Base-by-base conservation (phyloP, 2,797 vertebrate genomes). In the Clarias platycephalus region DNA sequence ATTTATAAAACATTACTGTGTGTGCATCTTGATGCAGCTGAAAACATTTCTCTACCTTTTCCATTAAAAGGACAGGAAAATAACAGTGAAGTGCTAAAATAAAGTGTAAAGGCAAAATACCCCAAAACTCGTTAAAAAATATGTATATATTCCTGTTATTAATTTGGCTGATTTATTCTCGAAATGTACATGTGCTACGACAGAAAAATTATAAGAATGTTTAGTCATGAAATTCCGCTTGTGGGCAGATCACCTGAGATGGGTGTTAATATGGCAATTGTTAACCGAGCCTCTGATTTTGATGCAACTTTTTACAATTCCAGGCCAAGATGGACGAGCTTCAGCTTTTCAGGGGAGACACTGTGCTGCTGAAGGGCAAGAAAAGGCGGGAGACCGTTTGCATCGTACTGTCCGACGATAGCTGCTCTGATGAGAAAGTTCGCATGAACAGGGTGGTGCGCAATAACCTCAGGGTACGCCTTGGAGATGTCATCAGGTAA, bases 401-500 rank as follows among this genome's bases (percentile, higher is more conserved):
- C 89, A 99, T 99, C 55, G 98, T 99, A 37, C 95, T 99, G 81
- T 99, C 98, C 37, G 98, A 99, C 84, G 98, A 99, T 88, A 97
- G 96, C 86, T 99, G 98, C 88, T 99, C 98, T 1, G 98, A 99
- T 87, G 98, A 99, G 93, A 99, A 99, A 91, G 98, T 99, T 90
- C 97, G 98, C 90, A 99, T 99, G 98, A 99, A 99, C 89, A 96
- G 98, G 90, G 98, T 99, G 88, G 98, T 99, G 88, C 97, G 97
- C 87, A 99, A 99, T 94, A 99, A 99, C 87, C 93, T 99, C 87
- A 95, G 98, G 72, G 98, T 99, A 74, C 96, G 97, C 82, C 95
- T 99, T 79, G 98, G 98, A 40, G 98, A 99, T 10, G 97, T 99
- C 71, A 98, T 99, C 93, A 99, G 98, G 98, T 99, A 81, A 91